Base-by-base conservation (phyloP, 1,140 invertebrate genomes). In the Trichomalopsis sarcophagae region DNA sequence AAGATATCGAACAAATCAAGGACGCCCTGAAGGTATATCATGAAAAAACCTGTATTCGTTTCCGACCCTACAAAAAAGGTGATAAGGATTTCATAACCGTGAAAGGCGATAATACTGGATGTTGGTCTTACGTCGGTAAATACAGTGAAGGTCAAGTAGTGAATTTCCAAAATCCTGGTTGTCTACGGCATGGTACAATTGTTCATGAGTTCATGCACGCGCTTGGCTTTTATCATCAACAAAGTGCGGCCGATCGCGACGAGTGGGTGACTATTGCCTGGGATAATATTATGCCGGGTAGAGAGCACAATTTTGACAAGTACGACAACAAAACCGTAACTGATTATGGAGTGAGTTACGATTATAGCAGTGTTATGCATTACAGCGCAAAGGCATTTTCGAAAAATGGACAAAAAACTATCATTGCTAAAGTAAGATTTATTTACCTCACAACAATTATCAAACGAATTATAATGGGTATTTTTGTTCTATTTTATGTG, bases 341-440 rank as follows among this genome's bases (percentile, higher is more conserved):
- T 0, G 95, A 96, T 88, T 96, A 95, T 83, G 94, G 94, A 4
- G 91, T 94, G 33, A 87, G 88, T 4, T 97, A 97, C 87, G 96
- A 97, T 91, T 97, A 96, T 87, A 91, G 90, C 0, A 96, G 95
- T 87, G 94, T 97, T 2, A 96, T 97, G 96, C 96, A 97, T 88
- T 97, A 97, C 87, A 94, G 94, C 50, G 93, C 94, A 50, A 93
- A 90, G 47, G 95, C 95, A 2, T 97, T 97, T 89, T 95, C 95
- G 0, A 94, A 92, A 82, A 95, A 96, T 90, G 95, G 94, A 73
- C 91, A 95, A 87, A 93, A 93, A 27, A 96, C 96, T 2, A 96
- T 96, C 82, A 92, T 94, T 10, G 93, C 95, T 0, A 93, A 94
- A 92, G 95, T 96, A 93, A 89, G 88, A 86, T 79, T 66, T 4